Evolutionary conservation across 2,797 vertebrate genomes (phyloP), one percentile per base, ranked within the genome.

Genomic region (Clarias laeviceps): DNA sequence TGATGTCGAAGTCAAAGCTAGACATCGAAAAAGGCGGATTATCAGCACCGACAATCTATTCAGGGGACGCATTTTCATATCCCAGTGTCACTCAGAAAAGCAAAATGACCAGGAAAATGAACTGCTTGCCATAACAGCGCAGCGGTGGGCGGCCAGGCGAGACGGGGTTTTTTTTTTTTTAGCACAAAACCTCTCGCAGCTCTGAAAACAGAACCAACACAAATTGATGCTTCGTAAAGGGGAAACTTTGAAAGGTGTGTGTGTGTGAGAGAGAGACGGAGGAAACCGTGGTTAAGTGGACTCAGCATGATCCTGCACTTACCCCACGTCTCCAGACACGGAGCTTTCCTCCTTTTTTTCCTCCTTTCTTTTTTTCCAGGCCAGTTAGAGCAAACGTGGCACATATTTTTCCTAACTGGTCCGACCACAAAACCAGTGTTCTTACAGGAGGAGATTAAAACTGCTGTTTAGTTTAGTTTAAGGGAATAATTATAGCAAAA

Each of bases 321-420:
- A 40, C 37, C 27, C 32, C 64, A n/a, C 73, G 11, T 76, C 40
- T 34, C 32, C n/a, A 54, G 8, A 15, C 40, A 27, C 70, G 54
- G 3, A 32, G 17, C 20, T n/a, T 27, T 20, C n/a, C 27, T 61
- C n/a, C 12, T 1, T 32, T 22, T 59, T 40, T 37, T 45, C 40
- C 45, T 45, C 45, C 12, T 37, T 32, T 32, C 2, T 32, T 22
- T 14, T 1, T 5, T 15, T 17, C n/a, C 59, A 80, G 37, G 40
- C 37, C 78, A 50, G 32, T 65, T 45, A 45, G 12, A 80, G 78
- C 61, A 80, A 80, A 80, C 78, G 78, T 80, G 78, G 78, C 78
- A 80, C 78, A 80, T 80, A 80, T 24, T 80, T 70, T 80, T 80
- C 62, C 78, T 65, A 65, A 80, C 78, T 45, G 78, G 37, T 65